These are phyloP conservation scores for Antennarius maculatus DNA, from an alignment of 2,797 vertebrate species.

Conservation along the genomic window DNA sequence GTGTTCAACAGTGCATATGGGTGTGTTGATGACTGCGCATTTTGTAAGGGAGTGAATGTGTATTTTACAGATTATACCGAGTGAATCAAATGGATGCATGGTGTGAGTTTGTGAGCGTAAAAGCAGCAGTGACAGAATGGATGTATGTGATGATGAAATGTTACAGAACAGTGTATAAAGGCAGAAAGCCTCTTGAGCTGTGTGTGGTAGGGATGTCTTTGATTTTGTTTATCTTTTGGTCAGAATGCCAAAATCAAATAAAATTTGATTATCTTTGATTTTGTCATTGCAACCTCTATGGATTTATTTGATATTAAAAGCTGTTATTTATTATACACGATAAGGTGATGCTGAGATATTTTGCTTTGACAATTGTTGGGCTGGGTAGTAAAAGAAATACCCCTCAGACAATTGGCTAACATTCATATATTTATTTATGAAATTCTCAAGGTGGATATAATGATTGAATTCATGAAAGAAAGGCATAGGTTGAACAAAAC, in stretches of 20 bases:
- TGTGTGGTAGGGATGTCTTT: constrained; percentile 47
- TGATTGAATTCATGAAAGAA: constrained; percentile 32
- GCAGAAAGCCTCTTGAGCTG: constrained; percentile 31
- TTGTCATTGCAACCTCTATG: not conserved
- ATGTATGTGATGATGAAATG: constrained; percentile 26
- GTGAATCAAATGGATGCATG: constrained; percentile 42
- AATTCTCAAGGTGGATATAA: constrained; percentile 44
- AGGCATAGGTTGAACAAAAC: constrained; percentile 9
- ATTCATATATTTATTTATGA: constrained; percentile 56
- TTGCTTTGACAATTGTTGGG: not conserved
- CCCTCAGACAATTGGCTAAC: not conserved
- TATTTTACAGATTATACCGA: constrained; percentile 65
- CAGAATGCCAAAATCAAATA: constrained; percentile 73
- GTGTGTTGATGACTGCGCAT: constrained; percentile 36
- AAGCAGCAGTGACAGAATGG: constrained; percentile 29
- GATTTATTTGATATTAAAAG: not conserved
- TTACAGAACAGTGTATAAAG: constrained; percentile 60
- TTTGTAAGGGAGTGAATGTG: constrained; percentile 55
- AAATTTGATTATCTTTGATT: constrained; percentile 72
- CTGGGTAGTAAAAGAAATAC: not conserved
- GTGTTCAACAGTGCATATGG: constrained; percentile 43
- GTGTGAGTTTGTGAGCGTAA: constrained; percentile 41
- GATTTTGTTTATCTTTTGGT: constrained; percentile 71
- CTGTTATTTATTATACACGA: not conserved
- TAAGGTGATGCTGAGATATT: not conserved